phyloP scores from a whole-genome alignment of 2,797 vertebrate species.

The Mus minutoides region DNA sequence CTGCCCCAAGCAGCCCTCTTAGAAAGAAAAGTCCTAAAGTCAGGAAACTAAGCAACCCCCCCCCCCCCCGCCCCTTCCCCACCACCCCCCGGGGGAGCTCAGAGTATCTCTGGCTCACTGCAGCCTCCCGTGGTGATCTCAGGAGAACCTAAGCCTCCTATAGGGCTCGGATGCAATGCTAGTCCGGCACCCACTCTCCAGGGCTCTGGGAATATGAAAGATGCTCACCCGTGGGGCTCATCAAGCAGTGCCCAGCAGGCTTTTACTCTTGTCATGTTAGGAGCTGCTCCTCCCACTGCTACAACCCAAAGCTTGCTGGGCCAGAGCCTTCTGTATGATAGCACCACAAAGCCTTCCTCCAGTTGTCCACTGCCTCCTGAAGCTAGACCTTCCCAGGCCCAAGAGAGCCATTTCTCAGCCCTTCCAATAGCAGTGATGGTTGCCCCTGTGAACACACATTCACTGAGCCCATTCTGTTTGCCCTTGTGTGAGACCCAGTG shows the following conservation, averaged over 20 bases:
- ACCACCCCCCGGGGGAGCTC: background rate
- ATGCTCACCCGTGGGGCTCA: background rate
- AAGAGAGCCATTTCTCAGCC: background rate
- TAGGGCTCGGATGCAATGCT: background rate
- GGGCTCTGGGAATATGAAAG: background rate
- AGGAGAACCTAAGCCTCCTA: background rate
- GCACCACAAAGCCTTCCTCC: background rate
- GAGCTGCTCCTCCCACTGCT: background rate
- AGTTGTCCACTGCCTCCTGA: background rate
- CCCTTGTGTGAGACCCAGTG: background rate
- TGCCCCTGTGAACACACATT: background rate
- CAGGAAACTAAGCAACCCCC: background rate
- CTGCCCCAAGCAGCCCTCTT: background rate
- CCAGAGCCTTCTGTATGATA: background rate
- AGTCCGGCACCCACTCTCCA: background rate
- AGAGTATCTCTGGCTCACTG: background rate
- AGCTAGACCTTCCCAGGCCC: background rate
- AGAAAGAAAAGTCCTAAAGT: background rate
- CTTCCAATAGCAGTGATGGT: background rate
- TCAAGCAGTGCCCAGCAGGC: background rate
- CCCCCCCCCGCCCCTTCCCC: fast-evolving
- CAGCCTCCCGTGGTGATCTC: background rate
- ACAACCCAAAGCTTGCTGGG: background rate
- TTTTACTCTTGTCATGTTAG: background rate
- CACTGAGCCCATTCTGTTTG: background rate